A percentile compares a stretch with the other conserved stretches of the same genome.
Conservation (phyloP, 1,140 invertebrate genomes). For the Apocrypta bakeri region DNA sequence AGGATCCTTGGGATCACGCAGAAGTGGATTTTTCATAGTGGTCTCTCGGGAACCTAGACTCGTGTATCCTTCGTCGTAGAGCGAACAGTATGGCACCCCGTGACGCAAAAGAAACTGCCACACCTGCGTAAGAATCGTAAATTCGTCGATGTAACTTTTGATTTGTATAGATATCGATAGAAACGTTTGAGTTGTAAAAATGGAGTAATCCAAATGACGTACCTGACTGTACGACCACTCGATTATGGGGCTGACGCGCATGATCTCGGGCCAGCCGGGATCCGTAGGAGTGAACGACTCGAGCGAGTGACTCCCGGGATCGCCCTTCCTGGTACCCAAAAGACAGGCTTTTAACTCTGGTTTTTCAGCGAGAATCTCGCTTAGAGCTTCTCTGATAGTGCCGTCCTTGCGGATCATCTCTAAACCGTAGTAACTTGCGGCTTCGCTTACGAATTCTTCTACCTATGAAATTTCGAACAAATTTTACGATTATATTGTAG, state of each 20-base stretch:
- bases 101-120: conserved; percentile 89
- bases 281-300: conserved; percentile 81
- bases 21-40: conserved; percentile 86
- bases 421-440: conserved; percentile 83
- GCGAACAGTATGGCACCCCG: conserved; percentile 88
- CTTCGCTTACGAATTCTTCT: conserved; percentile 86
- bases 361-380: conserved; percentile 78
- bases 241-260: conserved; percentile 91
- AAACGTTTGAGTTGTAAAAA: too few relatives aligned
- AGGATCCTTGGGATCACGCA: conserved; percentile 75
- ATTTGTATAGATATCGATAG: too few relatives aligned
- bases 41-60: conserved; percentile 88
- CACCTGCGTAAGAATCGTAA: conserved; percentile 70
- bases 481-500: not conserved
- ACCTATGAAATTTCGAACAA: conserved; percentile 69
- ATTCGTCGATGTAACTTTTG: too few relatives aligned
- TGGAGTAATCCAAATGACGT: too few relatives aligned
- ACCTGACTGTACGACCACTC: conserved; percentile 90
- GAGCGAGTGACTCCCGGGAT: conserved; percentile 84
- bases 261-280: conserved; percentile 88
- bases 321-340: conserved; percentile 90
- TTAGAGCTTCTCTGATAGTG: conserved; percentile 83
- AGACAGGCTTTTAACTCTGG: conserved; percentile 86
- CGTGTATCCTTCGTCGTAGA: conserved; percentile 93
- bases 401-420: conserved; percentile 81